Percentiles rank a stretch among this genome's conserved stretches.
These are phyloP conservation scores for Luscinia luscinia DNA, from an alignment of 2,797 vertebrate species.

Conservation along the genomic window DNA sequence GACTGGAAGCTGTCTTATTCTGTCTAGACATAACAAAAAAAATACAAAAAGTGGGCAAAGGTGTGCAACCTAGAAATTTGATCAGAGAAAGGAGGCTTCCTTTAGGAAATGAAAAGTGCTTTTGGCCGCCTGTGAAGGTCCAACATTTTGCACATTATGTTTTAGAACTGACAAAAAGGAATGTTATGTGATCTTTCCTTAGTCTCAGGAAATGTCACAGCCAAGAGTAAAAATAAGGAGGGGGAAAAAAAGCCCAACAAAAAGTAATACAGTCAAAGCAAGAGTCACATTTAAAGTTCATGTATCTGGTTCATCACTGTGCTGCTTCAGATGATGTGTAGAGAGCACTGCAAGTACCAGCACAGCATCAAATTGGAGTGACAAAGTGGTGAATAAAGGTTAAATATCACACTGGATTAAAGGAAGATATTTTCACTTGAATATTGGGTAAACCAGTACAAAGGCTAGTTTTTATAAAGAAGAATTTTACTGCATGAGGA, in stretches of 20 bases:
- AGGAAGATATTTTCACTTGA: background rate
- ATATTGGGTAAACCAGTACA: background rate
- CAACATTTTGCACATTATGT: background rate
- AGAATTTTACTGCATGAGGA: rapidly evolving
- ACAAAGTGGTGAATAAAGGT: background rate
- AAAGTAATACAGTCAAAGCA: background rate
- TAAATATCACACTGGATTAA: background rate
- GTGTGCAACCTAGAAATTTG: background rate
- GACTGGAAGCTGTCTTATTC: background rate
- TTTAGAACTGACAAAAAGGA: background rate
- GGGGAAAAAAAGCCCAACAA: rapidly evolving
- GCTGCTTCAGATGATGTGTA: background rate
- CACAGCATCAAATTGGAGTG: background rate
- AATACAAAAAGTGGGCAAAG: background rate
- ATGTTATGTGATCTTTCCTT: background rate
- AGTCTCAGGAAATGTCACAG: background rate
- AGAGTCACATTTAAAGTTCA: background rate
- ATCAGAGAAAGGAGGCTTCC: background rate
- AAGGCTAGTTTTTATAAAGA: background rate
- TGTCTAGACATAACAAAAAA: background rate
- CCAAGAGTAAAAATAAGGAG: background rate
- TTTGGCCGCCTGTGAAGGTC: background rate
- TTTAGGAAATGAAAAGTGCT: background rate
- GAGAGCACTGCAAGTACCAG: background rate
- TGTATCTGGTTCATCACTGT: background rate